These are phyloP conservation scores for Euwallacea fornicatus DNA, from an alignment of 1,140 invertebrate species.

Conservation along the genomic window DNA sequence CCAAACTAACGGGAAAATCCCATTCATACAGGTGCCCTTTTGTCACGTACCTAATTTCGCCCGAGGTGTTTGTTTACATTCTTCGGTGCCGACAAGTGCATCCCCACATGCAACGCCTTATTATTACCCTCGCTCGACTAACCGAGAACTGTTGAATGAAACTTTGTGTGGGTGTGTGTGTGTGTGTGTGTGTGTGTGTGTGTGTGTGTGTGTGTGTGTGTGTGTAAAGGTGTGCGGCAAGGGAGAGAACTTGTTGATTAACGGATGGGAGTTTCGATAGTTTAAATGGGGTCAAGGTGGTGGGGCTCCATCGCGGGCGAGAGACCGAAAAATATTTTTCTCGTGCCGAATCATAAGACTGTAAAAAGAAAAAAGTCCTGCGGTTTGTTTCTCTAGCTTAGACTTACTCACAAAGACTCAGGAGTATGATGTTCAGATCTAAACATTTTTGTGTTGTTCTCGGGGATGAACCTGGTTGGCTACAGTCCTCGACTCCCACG, in stretches of 20 bases:
- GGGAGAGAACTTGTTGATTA: neutral
- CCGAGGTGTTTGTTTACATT: slow-evolving; percentile 26
- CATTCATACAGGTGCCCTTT: slow-evolving; percentile 27
- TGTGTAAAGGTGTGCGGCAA: neutral
- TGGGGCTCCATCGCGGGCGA: too few relatives aligned
- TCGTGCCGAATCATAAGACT: too few relatives aligned
- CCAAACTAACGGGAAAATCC: slow-evolving; percentile 2
- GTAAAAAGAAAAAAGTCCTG: too few relatives aligned
- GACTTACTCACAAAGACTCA: too few relatives aligned
- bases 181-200: neutral
- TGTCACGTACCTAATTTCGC: slow-evolving; percentile 29
- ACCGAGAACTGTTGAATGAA: neutral
- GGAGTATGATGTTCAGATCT: too few relatives aligned
- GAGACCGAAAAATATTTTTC: too few relatives aligned
- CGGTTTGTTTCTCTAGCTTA: too few relatives aligned
- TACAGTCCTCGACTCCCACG: too few relatives aligned
- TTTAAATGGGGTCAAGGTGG: slow-evolving; percentile 1
- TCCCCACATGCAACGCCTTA: neutral
- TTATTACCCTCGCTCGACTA: neutral
- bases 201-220: neutral
- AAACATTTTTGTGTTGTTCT: too few relatives aligned
- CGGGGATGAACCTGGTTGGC: too few relatives aligned
- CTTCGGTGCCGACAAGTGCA: slow-evolving; percentile 24
- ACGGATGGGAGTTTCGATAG: neutral
- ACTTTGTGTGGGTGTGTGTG: neutral